Evolutionary conservation across 1,140 invertebrate species (phyloP), one percentile per base, ranked within the genome.

Genomic region (Drosophila persimilis): DNA sequence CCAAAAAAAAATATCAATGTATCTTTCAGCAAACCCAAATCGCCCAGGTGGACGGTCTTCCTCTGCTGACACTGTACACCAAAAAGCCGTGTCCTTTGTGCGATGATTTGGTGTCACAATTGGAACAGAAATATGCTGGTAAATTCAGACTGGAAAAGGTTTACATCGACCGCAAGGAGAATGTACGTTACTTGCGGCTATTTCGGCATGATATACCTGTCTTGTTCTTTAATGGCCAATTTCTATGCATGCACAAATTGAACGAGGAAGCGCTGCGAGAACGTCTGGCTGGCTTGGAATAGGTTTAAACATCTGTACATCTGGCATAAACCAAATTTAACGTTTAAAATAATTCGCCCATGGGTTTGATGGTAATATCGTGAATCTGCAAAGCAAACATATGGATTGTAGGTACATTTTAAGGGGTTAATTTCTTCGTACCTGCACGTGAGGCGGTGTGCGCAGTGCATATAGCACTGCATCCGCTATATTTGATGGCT

Each of bases 161-260:
- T 51, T 94, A 97, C 91, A 98, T 98, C 31, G 94, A 94, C 11
- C 91, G 92, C 13, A 93, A 94, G 77, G 95, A 94, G 84, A 97
- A 97, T 90, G 81, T 95, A 54, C 92, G 93, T 58, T 97, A 94
- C 93, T 92, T 94, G 55, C 92, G 94, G 58, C 92, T 96, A n/a
- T 98, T 97, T 85, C 93, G 94, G 60, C 94, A 95, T 90, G 96
- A 98, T 90, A 97, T 98, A 84, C 97, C 97, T 51, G 97, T 98
- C 11, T 92, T 98, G 80, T 96, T 97, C 92, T 93, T 97, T 5
- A 95, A 98, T 91, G 95, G 95, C 13, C 92, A 95, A 79, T 98
- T 94, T 92, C 92, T 98, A 24, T 97, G 97, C 92, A 97, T 96
- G 93, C 96, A 98, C 91, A 93, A 92, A 74, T 93, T 97, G 47